Base-by-base conservation (phyloP, 2,888 invertebrate genomes). In the Kryphioiulus occultus region DNA sequence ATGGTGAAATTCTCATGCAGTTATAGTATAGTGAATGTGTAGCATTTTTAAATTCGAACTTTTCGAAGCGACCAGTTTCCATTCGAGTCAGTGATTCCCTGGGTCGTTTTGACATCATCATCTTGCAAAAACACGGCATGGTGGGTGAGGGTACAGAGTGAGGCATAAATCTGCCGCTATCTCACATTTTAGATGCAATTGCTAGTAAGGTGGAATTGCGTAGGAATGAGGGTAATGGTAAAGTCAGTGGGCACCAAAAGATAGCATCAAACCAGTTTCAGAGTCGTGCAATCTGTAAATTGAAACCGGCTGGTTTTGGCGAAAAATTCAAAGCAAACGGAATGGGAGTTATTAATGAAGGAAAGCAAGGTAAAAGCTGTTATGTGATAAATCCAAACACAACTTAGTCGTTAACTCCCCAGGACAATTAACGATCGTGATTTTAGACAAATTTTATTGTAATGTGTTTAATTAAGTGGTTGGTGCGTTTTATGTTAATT, bases 281-380 rank as follows among this genome's bases (percentile, higher is more conserved):
- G n/a, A 68, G 12, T 68, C 68, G 68, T 26, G 68, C 68, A 68
- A 68, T 68, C 26, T 68, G 68, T 68, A 26, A 68, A 68, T 68
- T n/a, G 26, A 68, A 68, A 68, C 68, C 68, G 68, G 68, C 68
- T 68, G 5, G 10, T 59, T 59, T 68, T 68, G 22, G 68, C 68
- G n/a, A 68, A 68, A 68, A 68, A 26, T 68, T 22, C 26, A 68
- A 26, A 22, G 68, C 68, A 26, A 68, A 68, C 5, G 68, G 26
- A 9, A 47, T 47, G 47, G 47, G 47, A 47, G 22, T 68, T 68
- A 26, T 68, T 22, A 68, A 26, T 68, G 68, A 26, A 9, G 26
- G 26, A 22, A 22, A 68, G 26, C 68, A n/a, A 68, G 68, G 68
- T 68, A 68, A 68, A 68, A 22, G 68, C 22, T 26, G 26, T 68